phyloP scores from a whole-genome alignment of 1,140 invertebrate genomes.

The Cecropterus lyciades region DNA sequence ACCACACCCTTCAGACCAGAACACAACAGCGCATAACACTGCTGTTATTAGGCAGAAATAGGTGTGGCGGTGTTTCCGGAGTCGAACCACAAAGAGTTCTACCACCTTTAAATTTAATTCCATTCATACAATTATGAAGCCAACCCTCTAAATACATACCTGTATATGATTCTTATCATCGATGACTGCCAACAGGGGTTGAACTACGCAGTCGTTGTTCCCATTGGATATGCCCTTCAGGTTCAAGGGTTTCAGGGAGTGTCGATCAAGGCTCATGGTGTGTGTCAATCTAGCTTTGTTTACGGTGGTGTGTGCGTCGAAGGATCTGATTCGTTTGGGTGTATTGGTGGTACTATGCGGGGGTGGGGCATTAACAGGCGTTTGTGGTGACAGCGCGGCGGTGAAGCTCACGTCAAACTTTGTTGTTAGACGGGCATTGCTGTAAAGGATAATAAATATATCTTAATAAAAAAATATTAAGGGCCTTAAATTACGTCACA shows the following conservation, averaged over 20 bases:
- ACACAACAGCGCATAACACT: too few species aligned
- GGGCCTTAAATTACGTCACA: too few species aligned
- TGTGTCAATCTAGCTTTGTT: conserved; percentile 50
- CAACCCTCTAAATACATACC: conserved; percentile 47
- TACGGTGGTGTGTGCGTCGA: conserved; percentile 47
- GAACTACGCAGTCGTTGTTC: conserved; percentile 48
- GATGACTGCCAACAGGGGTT: conserved; percentile 67
- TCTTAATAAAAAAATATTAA: too few species aligned
- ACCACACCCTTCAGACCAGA: too few species aligned
- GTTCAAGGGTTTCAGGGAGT: conserved; percentile 66
- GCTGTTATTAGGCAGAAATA: too few species aligned
- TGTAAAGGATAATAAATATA: conserved; percentile 24
- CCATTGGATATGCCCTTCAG: conserved; percentile 71
- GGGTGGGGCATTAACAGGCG: conserved; percentile 34
- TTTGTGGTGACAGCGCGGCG: conserved; percentile 48
- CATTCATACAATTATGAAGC: too few species aligned
- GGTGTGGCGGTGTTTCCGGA: too few species aligned
- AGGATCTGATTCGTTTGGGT: conserved; percentile 64
- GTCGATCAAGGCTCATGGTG: conserved; percentile 68
- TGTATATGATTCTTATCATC: conserved; percentile 78
- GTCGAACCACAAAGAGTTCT: too few species aligned
- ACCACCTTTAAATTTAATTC: too few species aligned
- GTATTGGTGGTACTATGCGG: conserved; percentile 42
- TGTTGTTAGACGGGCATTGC: conserved; percentile 68
- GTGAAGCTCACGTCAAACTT: conserved; percentile 75